Base-by-base conservation (phyloP, 1,140 invertebrate species). In the Drosophila tristis region DNA sequence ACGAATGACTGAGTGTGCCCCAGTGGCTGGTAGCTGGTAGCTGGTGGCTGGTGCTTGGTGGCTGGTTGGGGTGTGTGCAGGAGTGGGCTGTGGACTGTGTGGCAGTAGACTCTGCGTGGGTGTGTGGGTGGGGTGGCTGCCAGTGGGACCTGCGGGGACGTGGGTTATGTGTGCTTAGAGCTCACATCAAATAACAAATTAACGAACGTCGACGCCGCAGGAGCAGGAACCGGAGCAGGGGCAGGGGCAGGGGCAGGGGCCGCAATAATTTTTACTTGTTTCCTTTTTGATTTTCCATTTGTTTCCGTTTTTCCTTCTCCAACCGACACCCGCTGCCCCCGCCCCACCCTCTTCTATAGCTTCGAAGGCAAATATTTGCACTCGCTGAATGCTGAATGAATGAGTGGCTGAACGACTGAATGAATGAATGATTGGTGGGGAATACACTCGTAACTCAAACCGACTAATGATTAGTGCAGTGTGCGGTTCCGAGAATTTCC, bases 111-210 rank as follows among this genome's bases (percentile, higher is more conserved):
- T 42, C 31, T 44, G 31, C 11, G 43, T 60, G 29, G 47, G 49
- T 42, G 44, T 44, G 31, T 20, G 51, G 5, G 54, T 43, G 13
- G 8, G 23, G 15, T 23, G 51, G 39, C 13, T 54, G 51, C 51
- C 51, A 54, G 51, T 54, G 35, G 11, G 35, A 39, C 35, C 35
- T 50, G 43, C 45, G 53, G 72, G 72, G 54, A 64, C 51, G 51
- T 26, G 16, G 66, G 65, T 50, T 50, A 71, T 71, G 67, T 71
- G 62, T 58, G 68, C 76, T 79, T 79, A 78, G 79, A 74, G 68
- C 71, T 56, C 66, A 74, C 76, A 73, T 84, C 80, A 85, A 84
- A 80, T 84, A 82, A 67, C 74, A 82, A 75, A 84, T 79, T 79
- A 84, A 82, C 79, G 63, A 67, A 13, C 55, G 53, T 71, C 68